Evolutionary conservation across 2,797 vertebrate species (phyloP).

Genomic region (Sciurus carolinensis): DNA sequence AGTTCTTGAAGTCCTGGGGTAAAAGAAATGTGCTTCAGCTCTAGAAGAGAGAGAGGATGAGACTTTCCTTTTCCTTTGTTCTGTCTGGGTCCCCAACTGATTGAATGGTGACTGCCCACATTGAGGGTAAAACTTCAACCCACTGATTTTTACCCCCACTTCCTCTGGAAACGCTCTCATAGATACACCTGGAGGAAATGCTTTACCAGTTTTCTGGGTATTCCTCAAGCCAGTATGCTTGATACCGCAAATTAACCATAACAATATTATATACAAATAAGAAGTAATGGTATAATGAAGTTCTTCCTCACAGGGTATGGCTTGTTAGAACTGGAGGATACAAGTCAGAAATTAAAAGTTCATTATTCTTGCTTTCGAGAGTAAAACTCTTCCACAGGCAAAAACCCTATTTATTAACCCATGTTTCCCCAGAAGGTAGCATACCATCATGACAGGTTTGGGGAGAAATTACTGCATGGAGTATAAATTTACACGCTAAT

Average conservation of each 20-base stretch:
- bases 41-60: background rate
- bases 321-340: background rate
- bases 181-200: background rate
- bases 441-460: background rate
- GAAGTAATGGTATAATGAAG: background rate
- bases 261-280: background rate
- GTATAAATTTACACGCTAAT: conserved; percentile 39
- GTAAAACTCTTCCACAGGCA: background rate
- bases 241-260: background rate
- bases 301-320: background rate
- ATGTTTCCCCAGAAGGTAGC: background rate
- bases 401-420: background rate
- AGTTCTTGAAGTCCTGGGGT: background rate
- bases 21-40: background rate
- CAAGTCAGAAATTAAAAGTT: background rate
- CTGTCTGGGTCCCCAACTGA: background rate
- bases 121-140: too few species aligned
- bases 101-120: background rate
- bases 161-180: background rate
- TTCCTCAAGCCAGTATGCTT: background rate
- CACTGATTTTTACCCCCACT: background rate
- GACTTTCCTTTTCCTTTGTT: too few species aligned
- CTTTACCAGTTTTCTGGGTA: background rate
- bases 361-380: background rate
- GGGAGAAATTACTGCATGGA: background rate